Conservation (phyloP, 2,888 invertebrate species). For the Pollenia angustigena region DNA sequence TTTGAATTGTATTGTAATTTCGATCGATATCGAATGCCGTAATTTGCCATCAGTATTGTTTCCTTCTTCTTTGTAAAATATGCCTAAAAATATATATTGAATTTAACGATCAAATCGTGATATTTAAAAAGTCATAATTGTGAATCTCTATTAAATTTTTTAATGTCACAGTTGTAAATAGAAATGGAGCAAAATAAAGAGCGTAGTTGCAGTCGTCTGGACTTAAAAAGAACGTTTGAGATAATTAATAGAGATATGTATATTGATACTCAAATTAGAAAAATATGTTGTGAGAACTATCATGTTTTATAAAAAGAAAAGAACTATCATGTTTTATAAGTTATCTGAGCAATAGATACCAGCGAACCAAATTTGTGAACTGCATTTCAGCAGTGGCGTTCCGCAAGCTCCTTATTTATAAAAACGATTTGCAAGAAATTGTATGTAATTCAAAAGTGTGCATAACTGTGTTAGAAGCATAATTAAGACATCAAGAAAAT, state of each 20-base stretch:
- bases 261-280: neutral
- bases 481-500: slow-evolving; percentile 3
- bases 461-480: too few relatives aligned
- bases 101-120: too few relatives aligned
- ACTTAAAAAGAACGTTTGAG: slow-evolving; percentile 12
- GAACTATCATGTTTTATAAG: neutral
- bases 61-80: too few relatives aligned
- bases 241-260: neutral
- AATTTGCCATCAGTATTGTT: too few relatives aligned
- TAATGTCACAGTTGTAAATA: neutral
- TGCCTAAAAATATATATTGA: too few relatives aligned
- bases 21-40: too few relatives aligned
- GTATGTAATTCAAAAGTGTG: neutral
- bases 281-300: neutral
- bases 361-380: slow-evolving; percentile 1
- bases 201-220: slow-evolving; percentile 9
- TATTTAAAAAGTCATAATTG: neutral
- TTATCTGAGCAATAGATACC: slow-evolving; percentile 2
- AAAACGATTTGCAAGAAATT: neutral
- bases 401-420: neutral
- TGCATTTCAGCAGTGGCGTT: neutral
- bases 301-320: neutral
- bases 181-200: neutral
- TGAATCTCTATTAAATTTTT: neutral
- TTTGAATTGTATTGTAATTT: too few relatives aligned